Evolutionary conservation across 2,797 vertebrate species (phyloP).

Genomic region (Falco concolor): DNA sequence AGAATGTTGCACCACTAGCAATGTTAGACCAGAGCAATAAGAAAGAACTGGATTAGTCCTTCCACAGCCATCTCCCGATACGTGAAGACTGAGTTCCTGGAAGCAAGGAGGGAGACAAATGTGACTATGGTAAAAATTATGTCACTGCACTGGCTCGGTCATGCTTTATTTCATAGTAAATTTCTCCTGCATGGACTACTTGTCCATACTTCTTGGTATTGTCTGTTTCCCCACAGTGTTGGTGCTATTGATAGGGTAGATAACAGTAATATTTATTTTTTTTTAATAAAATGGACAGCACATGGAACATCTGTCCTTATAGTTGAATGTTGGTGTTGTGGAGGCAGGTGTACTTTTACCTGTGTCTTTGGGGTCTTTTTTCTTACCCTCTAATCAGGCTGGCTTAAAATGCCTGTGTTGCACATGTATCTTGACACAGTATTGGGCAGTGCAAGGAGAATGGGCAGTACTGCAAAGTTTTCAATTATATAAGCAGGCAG

Average conservation of each 20-base stretch:
- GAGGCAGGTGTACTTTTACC: not conserved
- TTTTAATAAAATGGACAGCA: not conserved
- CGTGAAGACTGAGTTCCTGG: not conserved
- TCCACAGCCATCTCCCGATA: not conserved
- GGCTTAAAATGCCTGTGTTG: not conserved
- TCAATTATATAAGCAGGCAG: not conserved
- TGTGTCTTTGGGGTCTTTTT: not conserved
- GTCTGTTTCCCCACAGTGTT: not conserved
- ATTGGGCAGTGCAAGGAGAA: not conserved
- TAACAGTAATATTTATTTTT: not conserved
- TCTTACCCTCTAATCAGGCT: not conserved
- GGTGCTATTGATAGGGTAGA: not conserved
- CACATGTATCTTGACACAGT: not conserved
- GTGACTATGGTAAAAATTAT: not conserved
- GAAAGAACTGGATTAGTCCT: not conserved
- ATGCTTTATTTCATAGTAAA: not conserved
- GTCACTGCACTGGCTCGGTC: not conserved
- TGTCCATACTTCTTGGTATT: not conserved
- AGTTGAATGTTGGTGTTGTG: not conserved
- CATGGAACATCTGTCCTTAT: not conserved
- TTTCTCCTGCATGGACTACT: not conserved
- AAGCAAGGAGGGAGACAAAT: not conserved
- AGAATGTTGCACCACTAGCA: not conserved
- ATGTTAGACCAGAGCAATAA: not conserved
- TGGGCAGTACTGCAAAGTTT: not conserved